Evolutionary conservation across 2,888 invertebrate genomes (phyloP).

Genomic region (Kryphioiulus occultus): DNA sequence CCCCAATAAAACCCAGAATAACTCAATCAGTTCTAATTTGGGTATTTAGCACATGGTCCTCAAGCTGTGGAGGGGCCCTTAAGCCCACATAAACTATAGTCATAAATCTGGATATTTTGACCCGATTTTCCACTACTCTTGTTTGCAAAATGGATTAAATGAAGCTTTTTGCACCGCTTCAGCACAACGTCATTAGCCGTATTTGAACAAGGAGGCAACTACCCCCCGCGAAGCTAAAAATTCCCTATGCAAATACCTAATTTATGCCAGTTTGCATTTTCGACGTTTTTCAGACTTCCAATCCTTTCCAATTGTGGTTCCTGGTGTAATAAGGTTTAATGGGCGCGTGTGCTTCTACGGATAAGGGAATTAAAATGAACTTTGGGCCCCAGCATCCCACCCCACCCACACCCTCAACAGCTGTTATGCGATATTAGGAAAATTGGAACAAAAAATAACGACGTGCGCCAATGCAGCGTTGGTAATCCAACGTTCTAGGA

Average conservation of each 20-base stretch:
- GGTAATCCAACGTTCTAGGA: not conserved
- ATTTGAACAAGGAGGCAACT: not conserved
- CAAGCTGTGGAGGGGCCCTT: not conserved
- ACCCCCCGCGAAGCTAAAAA: not conserved
- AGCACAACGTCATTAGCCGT: not conserved
- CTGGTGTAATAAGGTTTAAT: slow-evolving; percentile 20
- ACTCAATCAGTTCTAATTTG: too few species aligned
- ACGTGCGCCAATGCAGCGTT: not conserved
- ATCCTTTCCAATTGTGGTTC: not conserved
- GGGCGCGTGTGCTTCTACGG: slow-evolving; percentile 1
- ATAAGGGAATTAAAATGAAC: slow-evolving; percentile 30
- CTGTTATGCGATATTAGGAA: slow-evolving; percentile 18
- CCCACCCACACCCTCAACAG: not conserved
- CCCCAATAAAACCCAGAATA: too few species aligned
- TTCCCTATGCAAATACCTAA: not conserved
- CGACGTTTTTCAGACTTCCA: not conserved
- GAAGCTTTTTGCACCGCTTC: not conserved
- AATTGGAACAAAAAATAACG: not conserved
- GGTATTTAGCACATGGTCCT: too few species aligned
- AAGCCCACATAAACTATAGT: not conserved
- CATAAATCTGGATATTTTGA: not conserved
- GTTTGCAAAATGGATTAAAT: slow-evolving; percentile 2
- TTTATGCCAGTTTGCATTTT: not conserved
- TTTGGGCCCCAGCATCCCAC: not conserved
- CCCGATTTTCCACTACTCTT: not conserved